A percentile compares a stretch with the other conserved stretches of the same genome.
phyloP scores from a whole-genome alignment of 2,797 vertebrate genomes.

The Ciconia nigra region DNA sequence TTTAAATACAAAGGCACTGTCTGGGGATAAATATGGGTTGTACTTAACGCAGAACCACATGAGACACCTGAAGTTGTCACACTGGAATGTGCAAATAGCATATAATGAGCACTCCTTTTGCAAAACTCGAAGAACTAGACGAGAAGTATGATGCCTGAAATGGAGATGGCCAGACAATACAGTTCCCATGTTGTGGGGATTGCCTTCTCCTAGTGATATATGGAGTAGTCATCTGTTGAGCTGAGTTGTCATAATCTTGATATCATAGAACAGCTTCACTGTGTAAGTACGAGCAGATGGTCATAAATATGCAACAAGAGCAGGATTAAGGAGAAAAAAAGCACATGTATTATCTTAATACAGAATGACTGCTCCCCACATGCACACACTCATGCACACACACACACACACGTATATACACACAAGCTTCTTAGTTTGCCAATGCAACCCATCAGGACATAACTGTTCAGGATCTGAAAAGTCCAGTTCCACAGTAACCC shows the following conservation, averaged over 20 bases:
- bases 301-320: not conserved
- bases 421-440: not conserved
- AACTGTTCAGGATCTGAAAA: not conserved
- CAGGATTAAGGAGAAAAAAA: not conserved
- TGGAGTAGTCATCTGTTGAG: not conserved
- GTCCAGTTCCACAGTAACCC: not conserved
- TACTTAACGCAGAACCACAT: not conserved
- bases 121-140: not conserved
- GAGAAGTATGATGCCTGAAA: not conserved
- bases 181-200: not conserved
- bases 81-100: not conserved
- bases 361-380: not conserved
- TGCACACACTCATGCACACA: fast-evolving
- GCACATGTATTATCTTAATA: not conserved
- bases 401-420: fast-evolving
- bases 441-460: not conserved
- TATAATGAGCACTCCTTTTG: not conserved
- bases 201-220: not conserved
- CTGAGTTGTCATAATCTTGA: not conserved
- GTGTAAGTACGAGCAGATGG: not conserved
- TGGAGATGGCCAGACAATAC: not conserved
- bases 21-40: not conserved
- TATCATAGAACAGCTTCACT: not conserved
- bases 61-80: not conserved
- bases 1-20: not conserved